phyloP scores from a whole-genome alignment of 2,797 vertebrate species.

The Enteromius radiatus region DNA sequence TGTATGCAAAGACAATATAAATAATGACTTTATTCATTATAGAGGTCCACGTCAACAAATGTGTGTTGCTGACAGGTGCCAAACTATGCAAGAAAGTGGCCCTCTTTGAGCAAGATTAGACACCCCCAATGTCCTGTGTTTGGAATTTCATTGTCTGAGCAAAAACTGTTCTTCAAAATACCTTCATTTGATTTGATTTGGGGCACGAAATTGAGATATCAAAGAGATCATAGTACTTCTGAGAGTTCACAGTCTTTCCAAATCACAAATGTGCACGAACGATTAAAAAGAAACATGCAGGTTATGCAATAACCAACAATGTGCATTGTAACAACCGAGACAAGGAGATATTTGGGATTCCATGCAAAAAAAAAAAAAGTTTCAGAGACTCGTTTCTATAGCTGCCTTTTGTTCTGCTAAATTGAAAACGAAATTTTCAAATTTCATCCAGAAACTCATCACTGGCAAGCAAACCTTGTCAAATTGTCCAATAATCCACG shows the following conservation, averaged over 20 bases:
- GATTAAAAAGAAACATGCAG: neutral
- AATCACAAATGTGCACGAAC: neutral
- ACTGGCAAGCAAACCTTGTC: conserved; percentile 41
- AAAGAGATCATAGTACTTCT: neutral
- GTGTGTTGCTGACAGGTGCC: neutral
- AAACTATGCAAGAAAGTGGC: neutral
- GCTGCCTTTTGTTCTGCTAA: conserved; percentile 17
- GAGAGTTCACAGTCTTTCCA: neutral
- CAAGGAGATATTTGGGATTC: conserved; percentile 10
- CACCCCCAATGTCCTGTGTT: neutral
- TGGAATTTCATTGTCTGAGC: neutral
- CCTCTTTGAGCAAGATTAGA: neutral
- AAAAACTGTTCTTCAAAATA: neutral
- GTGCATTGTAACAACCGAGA: neutral
- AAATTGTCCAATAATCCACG: conserved; percentile 43
- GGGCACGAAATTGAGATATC: neutral
- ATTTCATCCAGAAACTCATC: conserved; percentile 39
- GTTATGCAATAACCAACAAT: neutral
- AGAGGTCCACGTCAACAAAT: no score
- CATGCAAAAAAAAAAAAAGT: neutral
- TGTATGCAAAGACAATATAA: no score
- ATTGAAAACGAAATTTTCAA: conserved; percentile 30
- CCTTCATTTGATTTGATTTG: neutral
- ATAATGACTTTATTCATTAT: no score
- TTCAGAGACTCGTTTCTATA: conserved; percentile 8